Conservation (phyloP, 2,888 invertebrate species). For the Chelonus formosanus region DNA sequence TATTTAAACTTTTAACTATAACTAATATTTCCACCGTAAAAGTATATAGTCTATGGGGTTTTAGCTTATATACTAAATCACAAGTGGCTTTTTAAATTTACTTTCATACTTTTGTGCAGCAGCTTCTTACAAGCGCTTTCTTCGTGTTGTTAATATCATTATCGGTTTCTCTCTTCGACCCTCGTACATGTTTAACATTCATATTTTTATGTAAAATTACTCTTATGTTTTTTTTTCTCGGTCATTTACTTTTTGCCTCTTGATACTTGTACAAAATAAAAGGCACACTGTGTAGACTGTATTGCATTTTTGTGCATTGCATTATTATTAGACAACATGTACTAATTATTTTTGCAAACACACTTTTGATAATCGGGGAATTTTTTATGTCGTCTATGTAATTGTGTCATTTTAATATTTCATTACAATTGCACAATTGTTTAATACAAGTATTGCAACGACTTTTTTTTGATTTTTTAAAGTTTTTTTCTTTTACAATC, state of each 20-base stretch:
- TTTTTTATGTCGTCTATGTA: not conserved
- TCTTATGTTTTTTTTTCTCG: slow-evolving; percentile 15
- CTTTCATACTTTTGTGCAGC: slow-evolving; percentile 62
- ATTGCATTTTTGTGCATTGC: slow-evolving; percentile 23
- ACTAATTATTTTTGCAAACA: slow-evolving; percentile 1
- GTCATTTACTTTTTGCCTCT: slow-evolving; percentile 5
- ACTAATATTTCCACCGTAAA: slow-evolving; percentile 30
- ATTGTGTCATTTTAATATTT: slow-evolving; percentile 1
- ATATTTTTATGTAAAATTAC: not conserved
- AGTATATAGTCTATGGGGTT: slow-evolving; percentile 35
- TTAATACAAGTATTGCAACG: slow-evolving; percentile 25
- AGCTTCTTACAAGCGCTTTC: slow-evolving; percentile 36
- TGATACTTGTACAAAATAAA: slow-evolving; percentile 17
- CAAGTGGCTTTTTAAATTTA: slow-evolving; percentile 59
- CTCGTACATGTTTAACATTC: not conserved
- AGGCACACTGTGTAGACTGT: slow-evolving; percentile 34
- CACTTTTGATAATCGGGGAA: not conserved
- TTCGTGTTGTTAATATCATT: slow-evolving; percentile 21
- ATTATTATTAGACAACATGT: not conserved
- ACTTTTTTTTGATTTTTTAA: slow-evolving; percentile 3
- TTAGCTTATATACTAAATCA: slow-evolving; percentile 62
- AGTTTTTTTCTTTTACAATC: too few species aligned
- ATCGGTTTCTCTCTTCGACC: slow-evolving; percentile 6
- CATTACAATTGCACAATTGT: slow-evolving; percentile 26
- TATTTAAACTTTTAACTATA: slow-evolving; percentile 36